Evolutionary conservation across 2,113 vertebrate species (phyloP), one percentile per base, ranked within the genome.

Genomic region (Rousettus leschenaultii): DNA sequence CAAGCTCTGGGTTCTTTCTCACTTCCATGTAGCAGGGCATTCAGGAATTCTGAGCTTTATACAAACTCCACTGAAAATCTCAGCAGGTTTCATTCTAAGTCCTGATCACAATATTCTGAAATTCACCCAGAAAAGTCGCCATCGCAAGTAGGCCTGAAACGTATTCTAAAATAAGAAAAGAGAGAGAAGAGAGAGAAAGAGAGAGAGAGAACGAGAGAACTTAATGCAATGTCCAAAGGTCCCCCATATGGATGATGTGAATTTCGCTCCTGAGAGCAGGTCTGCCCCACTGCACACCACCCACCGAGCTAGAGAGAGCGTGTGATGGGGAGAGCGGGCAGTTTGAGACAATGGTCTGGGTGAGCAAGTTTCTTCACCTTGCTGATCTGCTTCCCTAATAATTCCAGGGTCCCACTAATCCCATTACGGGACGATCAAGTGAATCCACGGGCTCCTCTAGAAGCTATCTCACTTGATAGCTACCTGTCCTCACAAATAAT

Each of bases 91-190:
- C 57, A 10, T 59, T 86, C 86, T 16, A 55, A 86, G 33, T 40
- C 22, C 59, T 38, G 43, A 28, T 11, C 43, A 70, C 85, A 88
- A 35, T 7, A 74, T 21, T 70, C 40, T 33, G 33, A 91, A 83
- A 45, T 89, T 93, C 43, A 65, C 8, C n/a, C 26, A 35, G 35
- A 74, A 80, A 93, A 75, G 83, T 30, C 14, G 18, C 61, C 73
- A 26, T n/a, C 15, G 45, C 26, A 84, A 74, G 77, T 2, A 30
- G 59, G 18, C 7, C 66, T 30, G 14, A 79, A 74, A 55, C 43
- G 61, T 74, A 84, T 57, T 89, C 33, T 66, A 21, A 86, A 95
- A 53, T 6, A 59, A 77, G 40, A 59, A 73, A 19, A 11, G 40
- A n/a, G 35, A 5, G 68, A 21, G 9, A 45, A 57, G 55, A 57